Conservation (phyloP, 2,113 vertebrate species). For the Sylvia atricapilla region DNA sequence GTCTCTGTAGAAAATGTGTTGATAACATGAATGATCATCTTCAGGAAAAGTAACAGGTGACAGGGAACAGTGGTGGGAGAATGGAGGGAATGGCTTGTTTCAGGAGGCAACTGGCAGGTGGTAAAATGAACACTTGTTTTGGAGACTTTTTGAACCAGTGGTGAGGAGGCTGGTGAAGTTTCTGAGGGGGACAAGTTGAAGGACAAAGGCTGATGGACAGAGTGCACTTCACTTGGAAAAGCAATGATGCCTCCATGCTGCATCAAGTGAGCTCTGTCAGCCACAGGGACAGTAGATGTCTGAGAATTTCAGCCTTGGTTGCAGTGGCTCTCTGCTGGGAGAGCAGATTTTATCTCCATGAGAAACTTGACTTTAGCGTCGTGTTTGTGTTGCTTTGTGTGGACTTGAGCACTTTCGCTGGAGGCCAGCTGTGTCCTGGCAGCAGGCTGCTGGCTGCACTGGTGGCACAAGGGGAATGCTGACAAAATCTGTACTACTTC, state of each 20-base stretch:
- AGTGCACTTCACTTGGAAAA: background rate
- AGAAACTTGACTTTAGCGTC: background rate
- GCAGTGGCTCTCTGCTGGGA: background rate
- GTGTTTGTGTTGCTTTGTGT: fast-evolving
- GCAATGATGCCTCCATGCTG: fast-evolving
- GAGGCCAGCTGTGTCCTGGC: background rate
- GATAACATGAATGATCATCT: background rate
- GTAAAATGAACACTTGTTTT: background rate
- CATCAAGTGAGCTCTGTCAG: background rate
- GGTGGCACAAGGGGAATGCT: background rate
- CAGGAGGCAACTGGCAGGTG: background rate
- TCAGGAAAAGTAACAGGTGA: fast-evolving
- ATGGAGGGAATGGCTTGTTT: background rate
- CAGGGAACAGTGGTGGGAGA: background rate
- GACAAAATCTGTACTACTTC: background rate
- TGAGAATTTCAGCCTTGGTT: background rate
- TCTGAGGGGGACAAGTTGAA: background rate
- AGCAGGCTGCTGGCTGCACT: background rate
- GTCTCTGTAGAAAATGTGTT: background rate
- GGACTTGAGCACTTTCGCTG: background rate
- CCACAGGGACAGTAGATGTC: background rate
- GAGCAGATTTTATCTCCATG: background rate
- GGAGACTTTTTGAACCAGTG: background rate
- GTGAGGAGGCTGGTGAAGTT: background rate
- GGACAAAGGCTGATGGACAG: background rate